Conservation (phyloP, 2,797 vertebrate genomes). For the Trematomus bernacchii region DNA sequence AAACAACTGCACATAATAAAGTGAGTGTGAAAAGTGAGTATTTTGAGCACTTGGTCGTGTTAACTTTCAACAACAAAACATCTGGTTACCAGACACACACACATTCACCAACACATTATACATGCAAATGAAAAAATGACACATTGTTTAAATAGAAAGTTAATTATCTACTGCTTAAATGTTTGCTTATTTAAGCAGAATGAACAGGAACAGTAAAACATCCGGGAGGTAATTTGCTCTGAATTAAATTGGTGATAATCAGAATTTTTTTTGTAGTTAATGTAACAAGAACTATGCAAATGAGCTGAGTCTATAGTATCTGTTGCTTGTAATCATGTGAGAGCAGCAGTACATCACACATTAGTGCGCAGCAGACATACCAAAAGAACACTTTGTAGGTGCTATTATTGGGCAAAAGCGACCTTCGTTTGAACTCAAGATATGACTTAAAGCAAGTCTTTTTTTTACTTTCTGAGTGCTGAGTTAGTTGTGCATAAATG, state of each 20-base stretch:
- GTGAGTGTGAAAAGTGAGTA: background rate
- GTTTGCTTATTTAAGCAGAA: slow-evolving; percentile 1
- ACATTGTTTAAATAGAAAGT: background rate
- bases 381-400: background rate
- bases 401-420: background rate
- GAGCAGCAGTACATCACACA: background rate
- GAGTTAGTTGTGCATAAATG: slow-evolving; percentile 73
- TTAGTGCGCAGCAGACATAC: background rate
- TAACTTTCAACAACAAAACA: slow-evolving; percentile 33
- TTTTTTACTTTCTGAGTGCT: slow-evolving; percentile 18
- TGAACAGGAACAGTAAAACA: background rate
- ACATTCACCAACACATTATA: background rate
- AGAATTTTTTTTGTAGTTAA: background rate
- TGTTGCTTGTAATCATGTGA: background rate
- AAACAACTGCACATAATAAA: background rate
- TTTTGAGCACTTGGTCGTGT: slow-evolving; percentile 8
- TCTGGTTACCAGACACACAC: background rate
- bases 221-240: too few relatives aligned
- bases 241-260: background rate
- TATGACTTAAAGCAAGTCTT: slow-evolving; percentile 22
- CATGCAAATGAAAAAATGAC: background rate
- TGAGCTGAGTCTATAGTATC: background rate
- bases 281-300: background rate
- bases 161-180: background rate
- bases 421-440: slow-evolving; percentile 18